Evolutionary conservation across 2,888 invertebrate species (phyloP), one percentile per base, ranked within the genome.

Genomic region (Apocheima hispidaria): DNA sequence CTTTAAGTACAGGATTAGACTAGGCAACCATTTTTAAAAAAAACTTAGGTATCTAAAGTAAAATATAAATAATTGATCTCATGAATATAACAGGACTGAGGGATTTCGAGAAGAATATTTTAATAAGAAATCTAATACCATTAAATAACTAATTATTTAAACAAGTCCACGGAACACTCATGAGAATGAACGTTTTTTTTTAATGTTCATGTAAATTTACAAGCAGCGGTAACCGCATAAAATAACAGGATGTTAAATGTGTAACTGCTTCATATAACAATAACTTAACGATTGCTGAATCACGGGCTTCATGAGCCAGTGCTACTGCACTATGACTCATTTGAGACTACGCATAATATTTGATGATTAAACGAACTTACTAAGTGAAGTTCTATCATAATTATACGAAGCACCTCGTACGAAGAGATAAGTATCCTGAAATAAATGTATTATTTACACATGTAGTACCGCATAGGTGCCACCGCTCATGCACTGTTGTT

Each of bases 301-400:
- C 55, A 40, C 7, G 23, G 9, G 33, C 9, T 44, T 46, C 21
- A 38, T 30, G 21, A 21, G 20, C 48, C 38, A 28, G 35, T 43
- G 41, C 33, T 33, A 1, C 33, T 41, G 33, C 23, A 33, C 49
- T 50, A 4, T 58, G 44, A 58, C 14, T 58, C 44, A 51, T 35
- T 14, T n/a, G 10, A 20, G 5, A 28, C 51, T 46, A 30, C 46
- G 46, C 46, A 30, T n/a, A n/a, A n/a, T n/a, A n/a, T n/a, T n/a
- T n/a, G n/a, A n/a, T n/a, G n/a, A n/a, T n/a, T n/a, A n/a, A n/a
- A n/a, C n/a, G n/a, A n/a, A n/a, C n/a, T n/a, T n/a, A n/a, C n/a
- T n/a, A n/a, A n/a, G n/a, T n/a, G n/a, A n/a, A n/a, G n/a, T n/a
- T n/a, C n/a, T n/a, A n/a, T n/a, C n/a, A n/a, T n/a, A n/a, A n/a